Conservation (phyloP, 2,888 invertebrate genomes). For the Eumacrocentrus americanus region DNA sequence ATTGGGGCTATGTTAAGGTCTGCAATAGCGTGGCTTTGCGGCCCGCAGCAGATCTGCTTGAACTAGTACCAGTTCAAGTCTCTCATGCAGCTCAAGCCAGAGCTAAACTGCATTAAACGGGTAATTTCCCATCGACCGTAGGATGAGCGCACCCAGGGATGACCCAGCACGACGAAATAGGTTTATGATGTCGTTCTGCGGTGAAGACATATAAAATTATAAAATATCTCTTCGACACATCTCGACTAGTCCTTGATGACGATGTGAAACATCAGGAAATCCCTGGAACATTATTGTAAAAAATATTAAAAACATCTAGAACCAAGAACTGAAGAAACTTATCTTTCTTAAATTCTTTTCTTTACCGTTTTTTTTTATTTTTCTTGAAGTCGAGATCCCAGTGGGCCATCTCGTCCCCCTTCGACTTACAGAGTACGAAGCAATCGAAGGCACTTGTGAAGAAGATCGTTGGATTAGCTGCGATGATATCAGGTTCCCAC, state of each 20-base stretch:
- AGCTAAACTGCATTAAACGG: slow-evolving; percentile 34
- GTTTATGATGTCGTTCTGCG: slow-evolving; percentile 15
- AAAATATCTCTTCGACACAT: too few species aligned
- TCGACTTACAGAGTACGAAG: slow-evolving; percentile 15
- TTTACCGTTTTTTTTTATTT: neutral
- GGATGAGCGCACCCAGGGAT: slow-evolving; percentile 12
- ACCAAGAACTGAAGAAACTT: too few species aligned
- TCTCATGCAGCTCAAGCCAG: slow-evolving; percentile 26
- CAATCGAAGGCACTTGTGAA: slow-evolving; percentile 16
- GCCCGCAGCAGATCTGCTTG: too few species aligned
- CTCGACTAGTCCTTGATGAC: too few species aligned
- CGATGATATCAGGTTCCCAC: slow-evolving; percentile 21
- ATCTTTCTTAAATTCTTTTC: slow-evolving; percentile 3
- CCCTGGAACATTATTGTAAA: too few species aligned
- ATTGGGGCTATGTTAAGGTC: too few species aligned
- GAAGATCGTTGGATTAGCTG: slow-evolving; percentile 20
- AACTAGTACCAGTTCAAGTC: slow-evolving; percentile 31
- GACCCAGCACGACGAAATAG: slow-evolving; percentile 21
- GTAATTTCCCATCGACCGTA: slow-evolving; percentile 29
- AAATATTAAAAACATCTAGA: slow-evolving; percentile 6
- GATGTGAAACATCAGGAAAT: too few species aligned
- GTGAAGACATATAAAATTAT: neutral
- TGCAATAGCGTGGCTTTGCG: too few species aligned
- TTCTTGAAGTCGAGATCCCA: neutral
- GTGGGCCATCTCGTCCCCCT: slow-evolving; percentile 15